A percentile compares a stretch with the other conserved stretches of the same genome.
These are phyloP conservation scores for Agrotis ipsilon DNA, from an alignment of 2,888 invertebrate genomes.

Conservation along the genomic window DNA sequence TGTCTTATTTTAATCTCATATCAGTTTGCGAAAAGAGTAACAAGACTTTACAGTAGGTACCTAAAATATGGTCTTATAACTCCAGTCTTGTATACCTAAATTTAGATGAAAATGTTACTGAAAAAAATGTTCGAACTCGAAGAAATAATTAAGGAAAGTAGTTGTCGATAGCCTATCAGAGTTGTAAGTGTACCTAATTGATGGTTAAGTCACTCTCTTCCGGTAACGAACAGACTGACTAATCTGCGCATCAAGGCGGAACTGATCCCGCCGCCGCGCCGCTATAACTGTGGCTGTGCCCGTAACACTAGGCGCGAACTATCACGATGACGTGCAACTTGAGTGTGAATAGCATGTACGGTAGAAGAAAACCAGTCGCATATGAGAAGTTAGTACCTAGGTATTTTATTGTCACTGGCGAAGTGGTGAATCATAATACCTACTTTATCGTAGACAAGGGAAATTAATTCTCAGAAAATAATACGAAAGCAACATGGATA, in stretches of 20 bases:
- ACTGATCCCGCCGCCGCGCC: conserved; percentile 64
- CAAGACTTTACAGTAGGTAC: too few relatives aligned
- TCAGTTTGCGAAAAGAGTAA: neutral
- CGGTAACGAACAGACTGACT: conserved; percentile 68
- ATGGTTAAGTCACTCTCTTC: conserved; percentile 66
- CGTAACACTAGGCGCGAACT: conserved; percentile 23
- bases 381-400: neutral
- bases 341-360: conserved; percentile 11
- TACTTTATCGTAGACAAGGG: neutral
- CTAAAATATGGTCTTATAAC: too few relatives aligned
- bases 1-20: neutral
- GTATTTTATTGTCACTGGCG: conserved; percentile 21
- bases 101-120: neutral
- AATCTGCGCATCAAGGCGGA: conserved; percentile 72
- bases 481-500: neutral
- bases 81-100: too few relatives aligned
- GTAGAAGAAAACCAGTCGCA: conserved; percentile 7
- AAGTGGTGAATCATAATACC: conserved; percentile 7
- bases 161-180: conserved; percentile 19
- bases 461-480: conserved; percentile 18
- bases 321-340: conserved; percentile 5
- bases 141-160: neutral
- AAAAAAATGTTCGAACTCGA: neutral
- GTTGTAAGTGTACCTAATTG: conserved; percentile 24
- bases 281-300: neutral